Evolutionary conservation across 2,888 invertebrate genomes (phyloP).

Genomic region (Acrobasis consociella): DNA sequence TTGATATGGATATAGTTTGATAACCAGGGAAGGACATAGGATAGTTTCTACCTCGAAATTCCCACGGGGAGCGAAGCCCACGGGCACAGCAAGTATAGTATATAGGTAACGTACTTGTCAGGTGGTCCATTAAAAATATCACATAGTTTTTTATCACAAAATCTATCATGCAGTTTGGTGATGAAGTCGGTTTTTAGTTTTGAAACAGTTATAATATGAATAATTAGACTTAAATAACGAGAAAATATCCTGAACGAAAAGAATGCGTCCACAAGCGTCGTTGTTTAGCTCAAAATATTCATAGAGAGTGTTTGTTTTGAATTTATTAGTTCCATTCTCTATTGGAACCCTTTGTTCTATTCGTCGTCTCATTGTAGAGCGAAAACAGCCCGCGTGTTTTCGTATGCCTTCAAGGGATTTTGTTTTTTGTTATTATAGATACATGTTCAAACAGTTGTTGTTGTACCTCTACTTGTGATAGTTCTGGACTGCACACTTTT

Average conservation of each 20-base stretch:
- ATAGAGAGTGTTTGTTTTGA: slow-evolving; percentile 68
- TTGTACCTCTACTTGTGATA: slow-evolving; percentile 10
- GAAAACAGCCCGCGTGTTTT: slow-evolving; percentile 64
- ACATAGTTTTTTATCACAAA: too few relatives aligned
- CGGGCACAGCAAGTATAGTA: too few relatives aligned
- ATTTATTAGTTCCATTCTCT: slow-evolving; percentile 67
- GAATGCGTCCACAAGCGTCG: slow-evolving; percentile 30
- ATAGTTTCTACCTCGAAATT: too few relatives aligned
- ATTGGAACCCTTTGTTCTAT: slow-evolving; percentile 73
- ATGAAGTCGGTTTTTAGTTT: too few relatives aligned
- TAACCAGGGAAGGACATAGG: too few relatives aligned
- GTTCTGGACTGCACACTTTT: slow-evolving; percentile 8
- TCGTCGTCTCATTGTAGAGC: slow-evolving; percentile 66
- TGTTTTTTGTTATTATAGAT: slow-evolving; percentile 40
- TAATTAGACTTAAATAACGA: not conserved
- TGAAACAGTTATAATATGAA: too few relatives aligned
- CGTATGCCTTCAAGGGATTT: slow-evolving; percentile 47
- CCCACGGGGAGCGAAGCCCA: too few relatives aligned
- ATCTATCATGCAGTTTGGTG: too few relatives aligned
- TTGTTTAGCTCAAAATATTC: slow-evolving; percentile 65
- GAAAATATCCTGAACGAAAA: slow-evolving; percentile 5
- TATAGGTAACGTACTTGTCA: too few relatives aligned
- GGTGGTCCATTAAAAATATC: too few relatives aligned
- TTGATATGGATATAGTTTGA: too few relatives aligned
- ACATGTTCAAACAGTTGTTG: slow-evolving; percentile 28